These are phyloP conservation scores for Platichthys stellatus DNA, from an alignment of 2,113 vertebrate genomes.

Conservation along the genomic window DNA sequence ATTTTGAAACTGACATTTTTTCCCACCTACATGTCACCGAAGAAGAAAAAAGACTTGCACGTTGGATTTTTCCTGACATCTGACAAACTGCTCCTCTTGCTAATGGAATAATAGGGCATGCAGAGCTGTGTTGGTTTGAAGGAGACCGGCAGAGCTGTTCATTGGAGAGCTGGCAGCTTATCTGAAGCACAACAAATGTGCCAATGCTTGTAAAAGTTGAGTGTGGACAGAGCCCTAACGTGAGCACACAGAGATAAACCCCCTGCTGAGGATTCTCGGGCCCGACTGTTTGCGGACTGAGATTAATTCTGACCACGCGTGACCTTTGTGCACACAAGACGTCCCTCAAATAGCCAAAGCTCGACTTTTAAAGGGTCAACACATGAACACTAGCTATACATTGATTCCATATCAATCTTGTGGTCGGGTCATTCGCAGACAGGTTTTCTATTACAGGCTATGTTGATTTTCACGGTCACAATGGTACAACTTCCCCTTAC, in stretches of 20 bases:
- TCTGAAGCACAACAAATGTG: slow-evolving; percentile 61
- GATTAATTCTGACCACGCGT: slow-evolving; percentile 66
- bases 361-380: slow-evolving; percentile 40
- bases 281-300: slow-evolving; percentile 65
- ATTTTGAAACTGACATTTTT: too few species aligned
- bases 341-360: slow-evolving; percentile 53
- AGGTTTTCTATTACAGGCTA: neutral
- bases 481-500: too few species aligned
- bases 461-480: neutral
- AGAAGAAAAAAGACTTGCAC: neutral
- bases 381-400: neutral
- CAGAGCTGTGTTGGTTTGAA: slow-evolving; percentile 46
- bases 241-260: slow-evolving; percentile 69
- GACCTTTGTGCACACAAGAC: slow-evolving; percentile 34
- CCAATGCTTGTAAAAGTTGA: slow-evolving; percentile 64
- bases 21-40: neutral
- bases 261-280: slow-evolving; percentile 41
- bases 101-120: slow-evolving; percentile 50
- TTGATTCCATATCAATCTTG: slow-evolving; percentile 8
- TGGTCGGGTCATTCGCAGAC: neutral
- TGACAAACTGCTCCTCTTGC: slow-evolving; percentile 32
- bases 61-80: slow-evolving; percentile 30
- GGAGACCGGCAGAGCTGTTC: slow-evolving; percentile 60
- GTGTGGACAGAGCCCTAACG: slow-evolving; percentile 68
- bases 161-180: slow-evolving; percentile 69